Conservation (phyloP, 1,140 invertebrate species). For the Meteorus sp. region DNA sequence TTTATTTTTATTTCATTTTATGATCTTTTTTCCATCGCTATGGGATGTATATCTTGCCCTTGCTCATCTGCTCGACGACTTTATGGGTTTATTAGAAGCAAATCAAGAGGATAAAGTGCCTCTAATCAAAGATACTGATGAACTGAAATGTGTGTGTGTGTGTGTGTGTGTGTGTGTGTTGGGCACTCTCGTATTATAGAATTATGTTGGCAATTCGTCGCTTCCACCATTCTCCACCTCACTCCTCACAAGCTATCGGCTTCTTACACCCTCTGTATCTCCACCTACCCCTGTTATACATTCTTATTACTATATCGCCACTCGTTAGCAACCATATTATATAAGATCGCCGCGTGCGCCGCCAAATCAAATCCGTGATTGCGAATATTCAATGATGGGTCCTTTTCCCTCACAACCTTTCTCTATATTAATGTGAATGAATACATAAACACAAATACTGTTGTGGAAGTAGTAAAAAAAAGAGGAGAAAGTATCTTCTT, state of each 20-base stretch:
- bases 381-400: constrained; percentile 39
- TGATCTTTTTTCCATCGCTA: no score
- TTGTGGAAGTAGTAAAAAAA: no score
- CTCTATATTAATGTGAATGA: no score
- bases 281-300: constrained; percentile 38
- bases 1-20: no score
- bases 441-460: no score
- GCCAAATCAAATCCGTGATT: constrained; percentile 49
- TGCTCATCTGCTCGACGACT: constrained; percentile 32
- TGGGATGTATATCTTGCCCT: no score
- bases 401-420: no score
- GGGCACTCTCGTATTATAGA: constrained; percentile 46
- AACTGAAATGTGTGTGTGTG: no score
- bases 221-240: constrained; percentile 25
- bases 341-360: constrained; percentile 34
- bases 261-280: constrained; percentile 25
- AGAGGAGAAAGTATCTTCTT: no score
- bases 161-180: constrained; percentile 43
- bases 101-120: constrained; percentile 48
- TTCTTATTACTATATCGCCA: constrained; percentile 32
- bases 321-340: constrained; percentile 55
- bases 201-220: constrained; percentile 37
- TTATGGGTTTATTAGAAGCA: constrained; percentile 57
- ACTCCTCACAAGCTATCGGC: no score
- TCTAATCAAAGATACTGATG: constrained; percentile 59